Base-by-base conservation (phyloP, 2,888 invertebrate genomes). In the Ochlodes sylvanus region DNA sequence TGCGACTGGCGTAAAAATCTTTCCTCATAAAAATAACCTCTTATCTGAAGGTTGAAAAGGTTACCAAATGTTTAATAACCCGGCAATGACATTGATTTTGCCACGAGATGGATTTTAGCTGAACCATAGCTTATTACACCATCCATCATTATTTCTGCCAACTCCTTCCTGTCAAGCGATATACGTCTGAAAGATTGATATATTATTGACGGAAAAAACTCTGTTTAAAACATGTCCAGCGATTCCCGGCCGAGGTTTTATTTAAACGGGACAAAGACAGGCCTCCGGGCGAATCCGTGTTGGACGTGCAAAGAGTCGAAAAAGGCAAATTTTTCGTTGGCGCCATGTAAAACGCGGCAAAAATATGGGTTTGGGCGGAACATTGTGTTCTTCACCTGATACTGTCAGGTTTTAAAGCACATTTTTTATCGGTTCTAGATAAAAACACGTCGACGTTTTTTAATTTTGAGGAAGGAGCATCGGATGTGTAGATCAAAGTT, bases 141-240 rank as follows among this genome's bases (percentile, higher is more conserved):
- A 76, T 77, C 77, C 72, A 75, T 77, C 77, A 76, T 75, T 73
- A 76, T 74, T 71, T 72, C 61, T 60, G 72, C 75, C 70, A 63
- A 69, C 75, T 70, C 70, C 69, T 68, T 70, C 61, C 69, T 62
- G 67, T 62, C 67, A 50, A 57, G 60, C 60, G 60, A 60, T n/a
- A 60, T 60, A 65, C 70, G 71, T 73, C 71, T 66, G 67, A 70
- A 68, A 71, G 73, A 74, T 72, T 74, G 75, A 75, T 74, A 74
- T 75, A 74, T 72, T 72, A 74, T 73, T 71, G 71, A 71, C 70
- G 70, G 54, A 62, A 61, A 68, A 68, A 61, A 50, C 60, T 54
- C 54, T 55, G 44, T 62, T 68, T 62, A 68, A 68, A 68, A 62
- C 62, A 14, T 47, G 56, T 47, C 19, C 60, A 32, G 19, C 41